Evolutionary conservation across 2,888 invertebrate genomes (phyloP).

Genomic region (Drosophila conformis): DNA sequence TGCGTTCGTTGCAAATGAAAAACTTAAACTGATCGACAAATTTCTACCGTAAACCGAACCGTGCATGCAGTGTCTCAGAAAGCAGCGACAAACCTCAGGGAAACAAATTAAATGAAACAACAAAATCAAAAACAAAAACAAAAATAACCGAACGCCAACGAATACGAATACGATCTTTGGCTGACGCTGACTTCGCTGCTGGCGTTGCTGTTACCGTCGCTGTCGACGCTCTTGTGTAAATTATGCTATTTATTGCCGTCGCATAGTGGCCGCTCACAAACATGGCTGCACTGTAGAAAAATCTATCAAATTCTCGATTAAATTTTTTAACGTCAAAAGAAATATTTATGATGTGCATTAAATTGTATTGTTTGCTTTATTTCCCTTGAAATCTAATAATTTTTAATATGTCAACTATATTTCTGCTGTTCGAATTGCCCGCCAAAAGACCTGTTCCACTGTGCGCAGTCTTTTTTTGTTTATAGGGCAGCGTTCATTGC

Average conservation of each 20-base stretch:
- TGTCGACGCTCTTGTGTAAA: conserved; percentile 69
- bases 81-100: conserved; percentile 56
- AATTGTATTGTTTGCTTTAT: neutral
- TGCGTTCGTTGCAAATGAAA: conserved; percentile 84
- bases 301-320: neutral
- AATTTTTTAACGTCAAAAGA: neutral
- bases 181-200: conserved; percentile 29
- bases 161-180: conserved; percentile 54
- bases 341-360: neutral
- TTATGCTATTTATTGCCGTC: conserved; percentile 65
- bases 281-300: neutral
- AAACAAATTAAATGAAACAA: conserved; percentile 16
- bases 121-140: conserved; percentile 46
- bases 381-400: neutral
- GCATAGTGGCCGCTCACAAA: conserved; percentile 39
- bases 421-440: neutral
- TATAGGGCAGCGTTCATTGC: conserved; percentile 37
- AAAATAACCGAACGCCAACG: conserved; percentile 49
- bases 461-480: conserved; percentile 33
- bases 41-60: conserved; percentile 79
- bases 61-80: conserved; percentile 71
- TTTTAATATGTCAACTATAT: neutral
- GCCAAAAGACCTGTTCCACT: conserved; percentile 11
- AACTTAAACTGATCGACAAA: conserved; percentile 85
- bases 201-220: conserved; percentile 21